These are phyloP conservation scores for Hormaphis cornu DNA, from an alignment of 1,140 invertebrate species.

Conservation along the genomic window DNA sequence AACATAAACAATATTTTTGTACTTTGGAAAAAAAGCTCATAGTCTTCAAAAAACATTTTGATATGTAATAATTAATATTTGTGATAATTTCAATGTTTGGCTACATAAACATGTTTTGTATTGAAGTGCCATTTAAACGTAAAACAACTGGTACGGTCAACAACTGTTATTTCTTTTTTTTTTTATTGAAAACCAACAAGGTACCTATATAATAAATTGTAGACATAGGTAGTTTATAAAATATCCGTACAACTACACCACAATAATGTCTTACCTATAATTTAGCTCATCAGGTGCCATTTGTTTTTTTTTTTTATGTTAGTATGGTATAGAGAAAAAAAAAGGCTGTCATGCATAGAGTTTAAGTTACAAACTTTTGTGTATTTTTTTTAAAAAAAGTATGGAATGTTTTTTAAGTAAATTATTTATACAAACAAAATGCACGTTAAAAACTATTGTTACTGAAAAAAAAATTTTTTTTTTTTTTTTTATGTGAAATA, in stretches of 20 bases:
- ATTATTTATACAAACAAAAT: slow-evolving; percentile 30
- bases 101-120: slow-evolving; percentile 7
- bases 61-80: slow-evolving; percentile 19
- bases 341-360: slow-evolving; percentile 28
- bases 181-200: slow-evolving; percentile 29
- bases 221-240: slow-evolving; percentile 12
- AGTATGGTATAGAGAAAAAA: slow-evolving; percentile 25
- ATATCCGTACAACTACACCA: neutral
- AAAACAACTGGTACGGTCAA: slow-evolving; percentile 21
- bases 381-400: slow-evolving; percentile 29
- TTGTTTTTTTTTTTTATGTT: slow-evolving; percentile 13
- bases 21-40: slow-evolving; percentile 28
- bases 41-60: neutral
- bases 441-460: slow-evolving; percentile 31
- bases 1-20: slow-evolving; percentile 28
- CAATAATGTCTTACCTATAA: slow-evolving; percentile 21
- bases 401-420: slow-evolving; percentile 30
- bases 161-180: slow-evolving; percentile 25
- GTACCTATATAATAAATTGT: slow-evolving; percentile 14
- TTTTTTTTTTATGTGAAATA: slow-evolving; percentile 22
- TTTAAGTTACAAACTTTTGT: slow-evolving; percentile 29
- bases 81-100: slow-evolving; percentile 29
- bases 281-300: slow-evolving; percentile 26
- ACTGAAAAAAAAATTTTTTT: neutral
- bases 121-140: slow-evolving; percentile 23